Evolutionary conservation across 2,797 vertebrate genomes (phyloP), one percentile per base, ranked within the genome.

Genomic region (Onychomys leucogaster): DNA sequence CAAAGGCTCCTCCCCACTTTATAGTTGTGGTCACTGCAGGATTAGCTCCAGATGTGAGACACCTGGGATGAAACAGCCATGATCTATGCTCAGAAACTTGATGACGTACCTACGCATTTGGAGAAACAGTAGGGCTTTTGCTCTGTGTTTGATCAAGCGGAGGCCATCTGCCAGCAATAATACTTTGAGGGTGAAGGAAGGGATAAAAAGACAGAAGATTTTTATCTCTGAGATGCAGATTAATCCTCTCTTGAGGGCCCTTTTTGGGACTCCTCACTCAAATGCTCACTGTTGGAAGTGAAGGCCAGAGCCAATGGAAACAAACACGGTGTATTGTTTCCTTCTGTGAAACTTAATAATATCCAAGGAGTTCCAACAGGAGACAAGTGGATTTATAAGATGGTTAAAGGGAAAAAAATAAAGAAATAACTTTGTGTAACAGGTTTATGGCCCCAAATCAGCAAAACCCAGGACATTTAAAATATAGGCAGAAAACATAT

Each of bases 201-300:
- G 89, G 90, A 55, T 91, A 87, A 87, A 94, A 92, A 94, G 96
- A 93, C 75, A 92, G 94, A 92, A 75, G 96, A 95, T 94, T 97
- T 94, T 91, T 97, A 96, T 96, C 95, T 92, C 81, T 5, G 52
- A 73, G 52, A 52, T 61, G 93, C 92, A 96, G 90, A 94, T 97
- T 93, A 93, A 97, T 98, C 95, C 81, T 94, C 91, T 89, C 69
- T 97, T 78, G 32, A 84, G 82, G 92, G 43, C 25, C 55, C 75
- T 78, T 90, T 96, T 91, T 71, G 96, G 93, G 95, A 90, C n/a
- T 46, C 55, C 82, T 94, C 96, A 86, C 83, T 25, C 96, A 98
- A 96, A 84, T 89, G 41, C 76, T 97, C 97, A 88, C 96, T 88
- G 94, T 96, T 95, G 98, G 98, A 97, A 96, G 95, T 63, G 92